phyloP scores from a whole-genome alignment of 2,888 invertebrate genomes.

The Pinctada fucata region DNA sequence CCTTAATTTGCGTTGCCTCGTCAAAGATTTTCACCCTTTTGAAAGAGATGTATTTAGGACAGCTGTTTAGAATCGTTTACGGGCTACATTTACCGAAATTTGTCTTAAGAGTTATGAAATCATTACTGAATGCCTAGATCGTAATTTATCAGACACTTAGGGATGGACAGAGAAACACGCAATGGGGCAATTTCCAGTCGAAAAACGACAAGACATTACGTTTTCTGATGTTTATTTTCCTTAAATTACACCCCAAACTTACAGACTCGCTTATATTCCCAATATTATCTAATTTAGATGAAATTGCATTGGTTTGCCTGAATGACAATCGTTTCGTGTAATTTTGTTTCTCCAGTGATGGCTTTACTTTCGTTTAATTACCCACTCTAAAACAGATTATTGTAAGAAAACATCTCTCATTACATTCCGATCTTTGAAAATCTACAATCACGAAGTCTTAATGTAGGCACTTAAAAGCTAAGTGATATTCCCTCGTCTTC shows the following conservation, averaged over 20 bases:
- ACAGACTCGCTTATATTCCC: constrained; percentile 17
- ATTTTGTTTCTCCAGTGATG: constrained; percentile 39
- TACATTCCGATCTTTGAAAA: constrained; percentile 21
- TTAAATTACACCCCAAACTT: constrained; percentile 18
- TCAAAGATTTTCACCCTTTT: not conserved
- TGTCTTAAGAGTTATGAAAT: constrained; percentile 40
- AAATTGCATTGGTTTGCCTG: constrained; percentile 30
- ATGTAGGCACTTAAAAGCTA: constrained; percentile 18
- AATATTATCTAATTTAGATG: constrained; percentile 38
- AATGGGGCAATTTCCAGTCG: constrained; percentile 25
- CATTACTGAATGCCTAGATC: constrained; percentile 31
- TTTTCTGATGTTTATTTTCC: constrained; percentile 22
- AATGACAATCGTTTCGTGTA: constrained; percentile 38
- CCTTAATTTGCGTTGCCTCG: too few relatives aligned
- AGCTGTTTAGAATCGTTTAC: constrained; percentile 21
- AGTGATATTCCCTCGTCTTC: not conserved
- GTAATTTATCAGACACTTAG: constrained; percentile 33
- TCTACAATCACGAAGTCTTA: constrained; percentile 10
- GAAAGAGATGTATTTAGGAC: constrained; percentile 7
- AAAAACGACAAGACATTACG: constrained; percentile 16
- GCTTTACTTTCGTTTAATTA: constrained; percentile 43
- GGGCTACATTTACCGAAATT: constrained; percentile 25
- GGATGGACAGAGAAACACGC: constrained; percentile 27
- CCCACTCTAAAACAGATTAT: constrained; percentile 44
- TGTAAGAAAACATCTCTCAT: constrained; percentile 36